Conservation (phyloP, 1,140 invertebrate genomes). For the Wasmannia auropunctata region DNA sequence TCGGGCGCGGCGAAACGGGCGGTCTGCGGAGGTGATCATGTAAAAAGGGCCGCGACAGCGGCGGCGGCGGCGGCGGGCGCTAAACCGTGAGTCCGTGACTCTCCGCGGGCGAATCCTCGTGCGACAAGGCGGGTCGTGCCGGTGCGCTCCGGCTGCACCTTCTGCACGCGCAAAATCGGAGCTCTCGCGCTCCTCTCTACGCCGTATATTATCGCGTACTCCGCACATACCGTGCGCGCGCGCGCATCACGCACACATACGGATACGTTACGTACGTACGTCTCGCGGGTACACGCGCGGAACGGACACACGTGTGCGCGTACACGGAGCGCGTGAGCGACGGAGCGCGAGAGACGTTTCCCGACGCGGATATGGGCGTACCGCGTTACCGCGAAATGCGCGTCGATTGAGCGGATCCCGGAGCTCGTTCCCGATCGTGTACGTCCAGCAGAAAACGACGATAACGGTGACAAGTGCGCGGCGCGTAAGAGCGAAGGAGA, state of each 20-base stretch:
- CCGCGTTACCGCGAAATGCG: constrained; percentile 43
- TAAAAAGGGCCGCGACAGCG: constrained; percentile 15
- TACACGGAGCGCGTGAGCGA: not conserved
- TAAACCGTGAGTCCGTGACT: not conserved
- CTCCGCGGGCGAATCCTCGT: not conserved
- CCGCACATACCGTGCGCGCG: not conserved
- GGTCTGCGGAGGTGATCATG: constrained; percentile 38
- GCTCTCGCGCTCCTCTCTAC: not conserved
- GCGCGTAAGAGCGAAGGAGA: constrained; percentile 18
- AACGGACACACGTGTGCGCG: constrained; percentile 5
- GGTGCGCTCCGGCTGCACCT: not conserved
- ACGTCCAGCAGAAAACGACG: constrained; percentile 4
- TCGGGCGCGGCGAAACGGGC: constrained; percentile 43
- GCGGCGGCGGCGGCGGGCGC: not conserved
- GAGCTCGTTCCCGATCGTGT: not conserved
- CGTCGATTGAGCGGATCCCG: not conserved
- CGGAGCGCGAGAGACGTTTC: constrained; percentile 26
- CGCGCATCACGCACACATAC: not conserved
- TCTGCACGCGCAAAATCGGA: constrained; percentile 18
- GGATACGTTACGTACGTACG: too few relatives aligned
- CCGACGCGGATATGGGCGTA: constrained; percentile 15
- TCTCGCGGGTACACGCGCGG: not conserved
- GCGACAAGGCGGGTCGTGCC: not conserved
- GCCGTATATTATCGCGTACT: constrained; percentile 15
- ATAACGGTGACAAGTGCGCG: not conserved